Evolutionary conservation across 2,797 vertebrate genomes (phyloP).

Genomic region (Nannoperca obscura): DNA sequence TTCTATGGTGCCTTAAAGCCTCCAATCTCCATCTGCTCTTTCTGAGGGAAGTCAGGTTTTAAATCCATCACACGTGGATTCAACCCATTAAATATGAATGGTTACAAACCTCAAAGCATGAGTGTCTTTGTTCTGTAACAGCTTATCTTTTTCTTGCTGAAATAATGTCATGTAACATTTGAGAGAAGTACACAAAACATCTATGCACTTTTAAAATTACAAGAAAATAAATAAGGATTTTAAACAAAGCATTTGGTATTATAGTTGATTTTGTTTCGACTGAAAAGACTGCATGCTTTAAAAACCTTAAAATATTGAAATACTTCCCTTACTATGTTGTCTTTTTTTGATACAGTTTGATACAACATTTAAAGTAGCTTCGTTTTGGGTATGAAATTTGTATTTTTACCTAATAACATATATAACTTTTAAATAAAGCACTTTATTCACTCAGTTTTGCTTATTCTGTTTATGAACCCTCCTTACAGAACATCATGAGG

Average conservation of each 20-base stretch:
- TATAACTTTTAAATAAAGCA: conserved; percentile 4
- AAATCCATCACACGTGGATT: conserved; percentile 9
- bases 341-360: neutral
- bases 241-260: conserved; percentile 13
- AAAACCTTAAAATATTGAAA: conserved; percentile 35
- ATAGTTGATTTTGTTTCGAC: conserved; percentile 11
- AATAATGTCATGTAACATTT: conserved; percentile 25
- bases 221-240: conserved; percentile 37
- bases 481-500: neutral
- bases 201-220: conserved; percentile 16
- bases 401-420: neutral
- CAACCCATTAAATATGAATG: conserved; percentile 5
- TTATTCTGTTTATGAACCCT: neutral
- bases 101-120: neutral
- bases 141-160: neutral
- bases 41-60: conserved; percentile 6
- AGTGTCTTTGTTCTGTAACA: conserved; percentile 7
- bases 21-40: neutral
- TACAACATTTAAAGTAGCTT: too few relatives aligned
- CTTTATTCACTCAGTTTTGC: neutral
- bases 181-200: neutral
- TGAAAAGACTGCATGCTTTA: neutral
- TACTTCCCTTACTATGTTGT: neutral
- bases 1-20: neutral
- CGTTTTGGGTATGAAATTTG: neutral